Conservation (phyloP, 2,113 vertebrate genomes). For the Ardeotis arabs region DNA sequence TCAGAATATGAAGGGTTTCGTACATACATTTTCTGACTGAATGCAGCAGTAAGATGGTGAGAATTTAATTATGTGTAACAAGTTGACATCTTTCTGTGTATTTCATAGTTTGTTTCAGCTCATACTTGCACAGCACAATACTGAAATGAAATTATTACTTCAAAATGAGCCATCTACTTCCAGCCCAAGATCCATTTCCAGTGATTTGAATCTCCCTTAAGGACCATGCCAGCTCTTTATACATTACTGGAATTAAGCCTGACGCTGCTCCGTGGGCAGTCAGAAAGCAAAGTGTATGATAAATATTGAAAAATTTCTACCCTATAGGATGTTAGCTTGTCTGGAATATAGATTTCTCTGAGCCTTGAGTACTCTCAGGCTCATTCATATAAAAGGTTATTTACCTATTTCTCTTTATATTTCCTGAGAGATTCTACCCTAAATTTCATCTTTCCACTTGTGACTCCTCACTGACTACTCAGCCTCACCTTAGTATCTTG, state of each 20-base stretch:
- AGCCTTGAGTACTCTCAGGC: not conserved
- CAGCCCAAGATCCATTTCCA: not conserved
- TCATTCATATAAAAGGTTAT: not conserved
- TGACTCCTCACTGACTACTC: not conserved
- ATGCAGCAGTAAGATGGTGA: not conserved
- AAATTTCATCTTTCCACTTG: not conserved
- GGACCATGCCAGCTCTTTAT: not conserved
- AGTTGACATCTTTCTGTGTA: not conserved
- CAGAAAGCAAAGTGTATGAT: not conserved
- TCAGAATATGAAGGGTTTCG: not conserved
- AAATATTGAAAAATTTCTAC: not conserved
- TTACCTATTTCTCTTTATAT: not conserved
- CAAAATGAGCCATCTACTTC: not conserved
- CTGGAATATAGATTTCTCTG: not conserved
- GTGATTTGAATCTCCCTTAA: not conserved
- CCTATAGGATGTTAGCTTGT: not conserved
- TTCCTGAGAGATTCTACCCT: not conserved
- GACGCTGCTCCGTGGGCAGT: not conserved
- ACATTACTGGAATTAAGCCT: not conserved
- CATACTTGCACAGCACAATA: not conserved
- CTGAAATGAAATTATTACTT: not conserved
- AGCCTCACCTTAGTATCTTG: not conserved
- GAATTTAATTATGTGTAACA: not conserved
- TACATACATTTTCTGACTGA: not conserved
- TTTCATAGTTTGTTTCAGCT: not conserved